Base-by-base conservation (phyloP, 64 coral and sea anemone genomes). In the Stichodactyla helianthus region DNA sequence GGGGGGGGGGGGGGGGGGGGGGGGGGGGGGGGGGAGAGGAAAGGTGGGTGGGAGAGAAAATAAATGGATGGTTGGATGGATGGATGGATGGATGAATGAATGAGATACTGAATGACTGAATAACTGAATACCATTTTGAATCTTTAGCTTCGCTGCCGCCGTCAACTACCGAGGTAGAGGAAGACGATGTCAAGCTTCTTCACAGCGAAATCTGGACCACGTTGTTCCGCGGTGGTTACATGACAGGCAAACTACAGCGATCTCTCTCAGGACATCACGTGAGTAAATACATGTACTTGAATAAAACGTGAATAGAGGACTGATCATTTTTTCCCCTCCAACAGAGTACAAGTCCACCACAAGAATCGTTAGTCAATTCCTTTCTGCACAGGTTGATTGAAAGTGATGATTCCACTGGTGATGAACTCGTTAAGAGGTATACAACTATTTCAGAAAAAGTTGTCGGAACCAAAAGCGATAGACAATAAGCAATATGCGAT, bases 151-250 rank as follows among this genome's bases (percentile, higher is more conserved):
- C 93, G 8, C 86, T 88, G 60, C 79, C 87, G 16, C 76, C 54
- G 19, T 83, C 93, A 18, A 86, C 55, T 19, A 81, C 86, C 12
- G 92, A 91, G 28, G 87, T 82, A 11, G 92, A 98, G 54, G 92
- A 93, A n/a, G 92, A 93, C 57, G 92, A 94, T 44, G 82, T 71
- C 59, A 93, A 93, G 85, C 91, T 98, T 18, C 87, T 98, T 79
- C 95, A 98, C 50, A 98, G 95, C 68, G 89, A 98, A 55, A 91
- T 98, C 10, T 98, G 95, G 95, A 88, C 89, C 14, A 98, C 92
- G 8, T 61, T 98, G 28, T 98, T 98, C 55, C 95, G 95, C 55
- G 95, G 95, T 55, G 92, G 95, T 9, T 98, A 92, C 77, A 89
- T 91, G 95, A 98, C 92, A 18, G 92, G 92, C 70, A 98, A 98